Base-by-base conservation (phyloP, 2,888 invertebrate species). In the Nemotelus pantherinus region DNA sequence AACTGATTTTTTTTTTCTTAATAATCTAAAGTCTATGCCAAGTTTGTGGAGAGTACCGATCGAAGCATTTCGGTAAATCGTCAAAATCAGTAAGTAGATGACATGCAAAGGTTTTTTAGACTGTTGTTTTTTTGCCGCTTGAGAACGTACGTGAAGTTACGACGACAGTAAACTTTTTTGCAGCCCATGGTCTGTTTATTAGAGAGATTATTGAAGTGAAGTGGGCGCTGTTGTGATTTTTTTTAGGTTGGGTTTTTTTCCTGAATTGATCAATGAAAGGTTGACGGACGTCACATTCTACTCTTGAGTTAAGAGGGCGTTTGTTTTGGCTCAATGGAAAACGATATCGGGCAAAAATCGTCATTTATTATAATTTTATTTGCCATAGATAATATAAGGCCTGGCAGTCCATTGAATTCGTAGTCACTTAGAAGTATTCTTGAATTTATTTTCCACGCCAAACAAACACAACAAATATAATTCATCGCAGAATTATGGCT, bases 221-320 rank as follows among this genome's bases (percentile, higher is more conserved):
- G 65, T 65, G 65, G 65, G 65, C 41, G 65, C 65, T 65, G 45
- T 65, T 65, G n/a, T 65, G 47, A n/a, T 65, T 65, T 65, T 65
- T 25, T 25, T 25, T 25, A 25, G 25, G 0, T 25, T 44, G 44
- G n/a, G 65, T n/a, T 44, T 41, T 65, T 7, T 10, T 65, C 47
- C 47, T 25, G 25, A 47, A 65, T 47, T 65, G 7, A n/a, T 65
- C 41, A 5, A 65, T 45, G 65, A 10, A 47, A 65, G 65, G 65
- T 65, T 65, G 65, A 65, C 65, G 65, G 47, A 65, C 65, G 65
- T 45, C 44, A n/a, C 7, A 65, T 58, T 65, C 10, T 43, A 63
- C 39, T 63, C 7, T 63, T 63, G 43, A n/a, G 57, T 57, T 57
- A 4, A 4, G 3, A 57, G 25, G 3, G 57, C 10, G 57, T 25